Evolutionary conservation across 1,140 invertebrate species (phyloP), one percentile per base, ranked within the genome.

Genomic region (Luehdorfia chinensis): DNA sequence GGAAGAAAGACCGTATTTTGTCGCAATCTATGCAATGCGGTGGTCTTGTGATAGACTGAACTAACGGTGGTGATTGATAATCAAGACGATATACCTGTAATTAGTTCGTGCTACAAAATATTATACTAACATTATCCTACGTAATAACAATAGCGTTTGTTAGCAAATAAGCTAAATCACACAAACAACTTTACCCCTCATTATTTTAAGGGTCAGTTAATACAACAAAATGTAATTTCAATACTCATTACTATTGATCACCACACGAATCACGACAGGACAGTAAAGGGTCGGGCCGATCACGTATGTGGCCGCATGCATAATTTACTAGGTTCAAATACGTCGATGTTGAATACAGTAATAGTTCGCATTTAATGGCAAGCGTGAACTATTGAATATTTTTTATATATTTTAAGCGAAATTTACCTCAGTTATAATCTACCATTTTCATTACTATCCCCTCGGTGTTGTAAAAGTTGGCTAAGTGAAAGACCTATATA

Each of bases 231-330:
- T 28, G 25, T 9, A 45, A 15, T 28, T 39, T 28, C 28, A 32
- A 28, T 31, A 43, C 39, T 55, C 52, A 49, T 55, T 55, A 55
- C 25, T 55, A 55, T 55, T 55, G 46, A 55, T 55, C 25, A 49
- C 25, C 30, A 19, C 25, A 45, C 33, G 41, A 55, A 55, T 55
- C 47, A 48, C 37, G 21, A 23, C 27, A 9, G 6, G 33, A 39
- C 4, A 2, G 25, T 6, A 4, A 6, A 21, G 19, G 19, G 4
- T 8, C 25, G 4, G 25, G 6, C 6, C 25, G 25, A 28, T 28
- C n/a, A 28, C 25, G 25, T 28, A 19, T 46, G 23, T 33, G 34
- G 43, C 27, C 11, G 7, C 28, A 47, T 52, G 50, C 46, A 52
- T 52, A 52, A 52, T 47, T 52, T 33, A 28, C n/a, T 28, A 9